Evolutionary conservation across 2,888 invertebrate genomes (phyloP).

Genomic region (Euplagia quadripunctaria): DNA sequence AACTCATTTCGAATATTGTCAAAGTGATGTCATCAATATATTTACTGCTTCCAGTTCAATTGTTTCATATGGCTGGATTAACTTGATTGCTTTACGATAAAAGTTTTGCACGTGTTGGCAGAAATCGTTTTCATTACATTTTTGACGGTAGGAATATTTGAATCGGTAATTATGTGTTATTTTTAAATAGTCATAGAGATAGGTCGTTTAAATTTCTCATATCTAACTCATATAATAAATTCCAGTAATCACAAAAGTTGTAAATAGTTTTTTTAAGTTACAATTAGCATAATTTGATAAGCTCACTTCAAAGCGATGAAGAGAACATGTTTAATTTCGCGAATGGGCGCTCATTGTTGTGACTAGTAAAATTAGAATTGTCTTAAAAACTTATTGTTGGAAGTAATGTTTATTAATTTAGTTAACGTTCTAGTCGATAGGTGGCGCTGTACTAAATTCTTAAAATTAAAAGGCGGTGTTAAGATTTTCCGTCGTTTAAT

Average conservation of each 20-base stretch:
- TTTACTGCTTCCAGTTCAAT: constrained; percentile 43
- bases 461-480: no score
- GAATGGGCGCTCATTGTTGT: no score
- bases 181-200: background rate
- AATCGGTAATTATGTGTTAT: background rate
- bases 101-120: background rate
- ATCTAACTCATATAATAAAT: background rate
- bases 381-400: no score
- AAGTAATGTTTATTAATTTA: no score
- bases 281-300: no score
- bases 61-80: constrained; percentile 22
- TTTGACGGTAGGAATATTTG: background rate
- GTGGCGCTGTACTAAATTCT: no score
- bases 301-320: no score
- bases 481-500: no score
- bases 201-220: background rate
- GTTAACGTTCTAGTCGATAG: no score
- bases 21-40: constrained; percentile 28
- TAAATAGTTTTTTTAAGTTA: no score
- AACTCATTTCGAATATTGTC: constrained; percentile 27
- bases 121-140: background rate
- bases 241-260: background rate
- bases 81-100: constrained; percentile 13
- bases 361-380: no score
- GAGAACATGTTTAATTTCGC: no score